Conservation (phyloP, 2,888 invertebrate genomes). For the Orthonevra nobilis region DNA sequence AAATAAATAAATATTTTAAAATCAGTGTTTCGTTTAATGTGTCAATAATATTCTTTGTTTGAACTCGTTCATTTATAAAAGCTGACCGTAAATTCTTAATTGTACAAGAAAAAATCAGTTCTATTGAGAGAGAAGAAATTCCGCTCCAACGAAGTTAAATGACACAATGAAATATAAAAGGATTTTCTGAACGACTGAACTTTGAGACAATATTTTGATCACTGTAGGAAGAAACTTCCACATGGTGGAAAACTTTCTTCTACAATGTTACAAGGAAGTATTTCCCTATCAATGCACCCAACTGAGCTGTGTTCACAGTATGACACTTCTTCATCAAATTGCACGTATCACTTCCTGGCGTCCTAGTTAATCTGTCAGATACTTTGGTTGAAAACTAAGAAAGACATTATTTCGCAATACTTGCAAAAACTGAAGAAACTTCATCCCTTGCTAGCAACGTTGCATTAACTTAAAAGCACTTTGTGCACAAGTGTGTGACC, state of each 20-base stretch:
- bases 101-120: no score
- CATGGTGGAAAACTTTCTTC: constrained; percentile 38
- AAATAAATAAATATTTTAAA: no score
- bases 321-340: constrained; percentile 35
- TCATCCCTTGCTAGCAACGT: constrained; percentile 16
- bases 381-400: constrained; percentile 17
- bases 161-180: no score
- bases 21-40: no score
- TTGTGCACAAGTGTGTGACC: constrained; percentile 37
- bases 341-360: constrained; percentile 49
- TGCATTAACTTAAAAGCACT: constrained; percentile 40
- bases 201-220: no score
- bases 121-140: no score
- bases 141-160: no score
- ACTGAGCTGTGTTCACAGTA: constrained; percentile 26
- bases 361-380: constrained; percentile 45
- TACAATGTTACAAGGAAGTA: constrained; percentile 7
- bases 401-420: not conserved
- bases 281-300: not conserved
- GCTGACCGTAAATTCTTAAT: no score
- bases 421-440: constrained; percentile 14
- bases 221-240: no score
- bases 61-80: no score
- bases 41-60: no score
- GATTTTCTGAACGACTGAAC: no score